phyloP scores from a whole-genome alignment of 2,888 invertebrate genomes.

The Pelosia muscerda region DNA sequence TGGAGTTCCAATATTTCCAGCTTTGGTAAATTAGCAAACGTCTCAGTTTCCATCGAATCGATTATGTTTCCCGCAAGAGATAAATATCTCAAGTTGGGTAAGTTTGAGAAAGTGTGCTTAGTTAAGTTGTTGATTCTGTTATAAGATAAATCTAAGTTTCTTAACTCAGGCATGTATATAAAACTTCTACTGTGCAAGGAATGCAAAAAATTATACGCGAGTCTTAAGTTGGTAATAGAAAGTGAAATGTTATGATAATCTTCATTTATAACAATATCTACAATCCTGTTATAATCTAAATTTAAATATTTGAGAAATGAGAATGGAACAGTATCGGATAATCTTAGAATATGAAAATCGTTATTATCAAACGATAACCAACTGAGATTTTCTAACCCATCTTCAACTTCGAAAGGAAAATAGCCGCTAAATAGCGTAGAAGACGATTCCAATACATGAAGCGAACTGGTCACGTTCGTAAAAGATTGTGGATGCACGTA shows the following conservation, averaged over 20 bases:
- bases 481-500: slow-evolving; percentile 94
- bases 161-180: slow-evolving; percentile 90
- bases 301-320: slow-evolving; percentile 92
- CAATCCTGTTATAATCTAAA: slow-evolving; percentile 94
- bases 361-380: slow-evolving; percentile 96
- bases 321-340: slow-evolving; percentile 90
- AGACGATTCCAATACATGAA: slow-evolving; percentile 94
- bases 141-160: slow-evolving; percentile 92
- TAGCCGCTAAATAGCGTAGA: slow-evolving; percentile 94
- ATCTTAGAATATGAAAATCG: slow-evolving; percentile 91
- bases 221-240: slow-evolving; percentile 91
- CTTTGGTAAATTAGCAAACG: slow-evolving; percentile 92
- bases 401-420: slow-evolving; percentile 92
- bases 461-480: slow-evolving; percentile 90
- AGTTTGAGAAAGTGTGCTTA: slow-evolving; percentile 91
- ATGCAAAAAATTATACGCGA: slow-evolving; percentile 93
- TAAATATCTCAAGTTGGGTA: slow-evolving; percentile 92
- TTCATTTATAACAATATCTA: slow-evolving; percentile 89
- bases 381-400: slow-evolving; percentile 90
- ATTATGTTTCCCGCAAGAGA: slow-evolving; percentile 94
- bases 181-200: slow-evolving; percentile 90
- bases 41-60: slow-evolving; percentile 89
- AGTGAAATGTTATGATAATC: slow-evolving; percentile 90
- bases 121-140: slow-evolving; percentile 91
- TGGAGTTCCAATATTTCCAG: slow-evolving; percentile 93